Evolutionary conservation across 1,140 invertebrate genomes (phyloP), one percentile per base, ranked within the genome.

Genomic region (Plectrocnemia conspersa): DNA sequence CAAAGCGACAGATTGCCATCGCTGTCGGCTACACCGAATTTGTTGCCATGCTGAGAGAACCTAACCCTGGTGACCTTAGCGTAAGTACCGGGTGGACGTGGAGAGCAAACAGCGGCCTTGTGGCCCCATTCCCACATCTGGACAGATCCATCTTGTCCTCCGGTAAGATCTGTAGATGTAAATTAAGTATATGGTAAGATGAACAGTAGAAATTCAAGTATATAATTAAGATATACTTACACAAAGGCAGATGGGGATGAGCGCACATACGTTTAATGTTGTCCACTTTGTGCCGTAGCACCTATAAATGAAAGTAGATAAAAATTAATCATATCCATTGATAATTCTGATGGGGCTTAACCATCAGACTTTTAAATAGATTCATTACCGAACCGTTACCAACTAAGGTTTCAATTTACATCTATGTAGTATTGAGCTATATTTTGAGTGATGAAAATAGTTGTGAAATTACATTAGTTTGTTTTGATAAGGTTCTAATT

Each of bases 101-200:
- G 89, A 29, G 87, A 87, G 63, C 92, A 87, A 6, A 99, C 86
- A 10, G 90, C 85, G 54, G 91, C 87, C 25, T 84, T 80, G 71
- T 97, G 93, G 16, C 90, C 91, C 94, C 95, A 99, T 76, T 99
- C 95, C 93, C 95, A 98, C 54, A 99, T 78, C 58, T 91, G 85
- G 3, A 99, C 96, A 1, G 93, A 97, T 9, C 97, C 97, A 79
- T 99, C 97, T 68, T 96, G 90, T 46, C 91, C 89, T 48, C 97
- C 97, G 45, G 93, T 97, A 61, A 98, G 72, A 77, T 99, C 93
- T 93, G 63, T 35, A 66, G 55, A 29, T 29, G n/a, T 29, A 29
- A 7, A n/a, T n/a, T n/a, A 29, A 36, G 16, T 36, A 36, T 29
- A 36, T 36, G 11, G 16, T 36, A 13, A 13, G 33, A 36, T 36